Conservation (phyloP, 2,888 invertebrate genomes). For the Xestobium rufovillosum region DNA sequence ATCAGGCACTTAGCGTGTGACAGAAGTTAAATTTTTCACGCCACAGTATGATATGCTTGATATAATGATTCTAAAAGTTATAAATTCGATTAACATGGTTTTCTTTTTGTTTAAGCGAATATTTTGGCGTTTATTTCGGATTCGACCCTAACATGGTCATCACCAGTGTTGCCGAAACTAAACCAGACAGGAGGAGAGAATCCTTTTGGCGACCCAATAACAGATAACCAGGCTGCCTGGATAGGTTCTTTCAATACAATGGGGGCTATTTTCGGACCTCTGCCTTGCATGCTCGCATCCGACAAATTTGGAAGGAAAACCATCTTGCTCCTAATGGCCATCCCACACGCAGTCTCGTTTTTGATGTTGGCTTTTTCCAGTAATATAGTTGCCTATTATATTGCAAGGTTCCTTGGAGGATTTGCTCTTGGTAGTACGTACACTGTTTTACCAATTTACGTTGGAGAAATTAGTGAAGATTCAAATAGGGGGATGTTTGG, state of each 20-base stretch:
- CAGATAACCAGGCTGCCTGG: slow-evolving; percentile 43
- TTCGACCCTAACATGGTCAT: slow-evolving; percentile 30
- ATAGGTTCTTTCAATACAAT: slow-evolving; percentile 45
- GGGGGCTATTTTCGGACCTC: slow-evolving; percentile 55
- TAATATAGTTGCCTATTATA: slow-evolving; percentile 30
- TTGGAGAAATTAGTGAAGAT: slow-evolving; percentile 73
- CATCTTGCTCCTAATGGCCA: slow-evolving; percentile 50
- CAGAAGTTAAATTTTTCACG: too few relatives aligned
- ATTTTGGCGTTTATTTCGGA: slow-evolving; percentile 31
- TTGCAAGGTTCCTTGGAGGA: slow-evolving; percentile 49
- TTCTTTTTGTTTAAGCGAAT: slow-evolving; percentile 25
- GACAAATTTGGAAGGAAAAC: slow-evolving; percentile 60
- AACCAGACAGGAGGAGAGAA: slow-evolving; percentile 30
- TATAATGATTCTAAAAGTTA: too few relatives aligned
- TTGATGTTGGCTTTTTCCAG: slow-evolving; percentile 25
- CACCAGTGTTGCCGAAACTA: slow-evolving; percentile 24
- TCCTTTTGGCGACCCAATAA: slow-evolving; percentile 36
- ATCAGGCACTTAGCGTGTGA: too few relatives aligned
- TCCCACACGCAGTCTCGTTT: slow-evolving; percentile 28
- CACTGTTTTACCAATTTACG: slow-evolving; percentile 73
- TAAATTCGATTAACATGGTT: background rate
- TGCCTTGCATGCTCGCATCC: slow-evolving; percentile 57
- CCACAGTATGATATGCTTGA: too few relatives aligned
- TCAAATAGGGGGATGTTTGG: slow-evolving; percentile 65
- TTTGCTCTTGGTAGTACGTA: slow-evolving; percentile 61